Conservation (phyloP, 2,888 invertebrate species). For the Hipparchia sbordonii region DNA sequence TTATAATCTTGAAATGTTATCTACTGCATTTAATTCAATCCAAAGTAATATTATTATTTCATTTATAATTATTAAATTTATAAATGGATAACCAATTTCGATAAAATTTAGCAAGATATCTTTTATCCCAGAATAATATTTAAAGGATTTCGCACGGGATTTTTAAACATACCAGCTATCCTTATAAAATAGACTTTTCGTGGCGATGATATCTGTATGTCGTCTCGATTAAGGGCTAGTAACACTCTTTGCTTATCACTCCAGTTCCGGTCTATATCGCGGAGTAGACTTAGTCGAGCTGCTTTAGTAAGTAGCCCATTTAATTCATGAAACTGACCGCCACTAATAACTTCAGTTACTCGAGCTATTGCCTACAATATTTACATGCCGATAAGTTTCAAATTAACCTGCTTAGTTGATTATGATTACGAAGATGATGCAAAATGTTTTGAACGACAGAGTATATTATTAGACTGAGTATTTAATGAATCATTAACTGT, state of each 20-base stretch:
- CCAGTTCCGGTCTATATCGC: conserved; percentile 75
- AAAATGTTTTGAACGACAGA: not conserved
- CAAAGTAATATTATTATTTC: too few relatives aligned
- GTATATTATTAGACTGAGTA: not conserved
- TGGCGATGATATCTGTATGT: conserved; percentile 75
- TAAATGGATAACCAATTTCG: too few relatives aligned
- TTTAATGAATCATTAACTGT: not conserved
- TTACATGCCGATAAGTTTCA: not conserved
- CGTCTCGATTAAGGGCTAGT: conserved; percentile 61
- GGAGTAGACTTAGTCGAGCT: conserved; percentile 65
- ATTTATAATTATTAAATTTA: too few relatives aligned
- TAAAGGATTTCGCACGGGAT: not conserved
- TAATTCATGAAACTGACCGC: conserved; percentile 63
- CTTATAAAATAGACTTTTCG: conserved; percentile 76
- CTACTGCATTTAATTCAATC: not conserved
- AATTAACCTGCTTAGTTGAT: not conserved
- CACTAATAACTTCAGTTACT: conserved; percentile 71
- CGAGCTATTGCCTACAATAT: conserved; percentile 69
- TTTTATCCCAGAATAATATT: too few relatives aligned
- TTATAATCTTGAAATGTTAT: not conserved
- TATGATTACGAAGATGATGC: not conserved
- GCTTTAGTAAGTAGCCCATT: conserved; percentile 74
- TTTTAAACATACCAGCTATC: conserved; percentile 62
- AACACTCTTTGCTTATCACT: conserved; percentile 62
- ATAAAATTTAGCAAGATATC: too few relatives aligned